Base-by-base conservation (phyloP, 2,113 vertebrate species). In the Forbesichthys agassizii region DNA sequence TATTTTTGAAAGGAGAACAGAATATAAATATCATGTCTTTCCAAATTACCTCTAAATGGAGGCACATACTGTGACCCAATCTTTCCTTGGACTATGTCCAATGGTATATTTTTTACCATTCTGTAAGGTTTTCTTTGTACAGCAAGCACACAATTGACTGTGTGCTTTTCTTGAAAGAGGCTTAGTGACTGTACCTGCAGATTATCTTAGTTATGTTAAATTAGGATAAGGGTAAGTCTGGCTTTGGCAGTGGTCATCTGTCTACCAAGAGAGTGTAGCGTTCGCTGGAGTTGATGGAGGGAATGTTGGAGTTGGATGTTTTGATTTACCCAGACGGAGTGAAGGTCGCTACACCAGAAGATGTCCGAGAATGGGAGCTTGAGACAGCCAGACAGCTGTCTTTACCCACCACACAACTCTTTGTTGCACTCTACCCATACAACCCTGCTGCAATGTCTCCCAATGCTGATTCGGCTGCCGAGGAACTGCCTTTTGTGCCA, bases 351-450 rank as follows among this genome's bases (percentile, higher is more conserved):
- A 82, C 86, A 11, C 89, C 90, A 0, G 88, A 92, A 11, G 83
- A 86, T 1, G 69, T 80, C 10, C 13, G 49, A 9, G 70, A 82
- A 11, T 89, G 87, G 85, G 91, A 91, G 5, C 75, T 86, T 4
- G 86, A 90, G 63, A 87, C 69, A 0, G 79, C 90, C 0, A 89
- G 88, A 62, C 88, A 77, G 20, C 47, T 77, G 42, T 72, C 78
- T 11, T 67, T 86, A 4, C 70, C 91, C 52, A 74, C 79, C 0
- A 13, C 92, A 5, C 88, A 95, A 1, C 81, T 98, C 64, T 99
- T 99, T 80, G 95, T 99, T 80, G 97, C 96, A 63, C 93, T 98
- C 60, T 99, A 98, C 86, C 96, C 98, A 13, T 99, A 98, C 4
- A 95, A 98, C 72, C 97, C 97, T 0, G 87, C 93, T 47, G 93